Conservation (phyloP, 2,797 vertebrate species). For the Falco cherrug region DNA sequence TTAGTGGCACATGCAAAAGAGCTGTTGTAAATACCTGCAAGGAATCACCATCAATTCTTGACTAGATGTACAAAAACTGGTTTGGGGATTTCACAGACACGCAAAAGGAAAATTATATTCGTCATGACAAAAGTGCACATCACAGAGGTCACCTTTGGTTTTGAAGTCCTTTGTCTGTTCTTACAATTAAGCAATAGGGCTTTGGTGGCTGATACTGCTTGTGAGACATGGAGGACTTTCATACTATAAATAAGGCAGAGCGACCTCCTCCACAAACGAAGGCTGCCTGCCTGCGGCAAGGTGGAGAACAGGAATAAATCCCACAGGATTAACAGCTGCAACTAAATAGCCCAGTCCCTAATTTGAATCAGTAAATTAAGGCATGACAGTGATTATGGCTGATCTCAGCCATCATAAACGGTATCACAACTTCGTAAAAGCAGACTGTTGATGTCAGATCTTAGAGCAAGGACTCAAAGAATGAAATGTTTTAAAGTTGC, state of each 20-base stretch:
- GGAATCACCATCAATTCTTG: neutral
- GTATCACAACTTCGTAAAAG: neutral
- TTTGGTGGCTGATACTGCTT: neutral
- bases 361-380: slow-evolving; percentile 40
- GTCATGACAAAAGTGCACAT: neutral
- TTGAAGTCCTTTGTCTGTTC: neutral
- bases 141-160: slow-evolving; percentile 4
- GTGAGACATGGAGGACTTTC: neutral
- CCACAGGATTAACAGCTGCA: slow-evolving; percentile 25
- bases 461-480: neutral
- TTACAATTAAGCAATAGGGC: neutral
- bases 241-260: neutral
- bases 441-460: slow-evolving; percentile 23
- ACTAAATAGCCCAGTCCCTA: neutral
- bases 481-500: slow-evolving; percentile 12
- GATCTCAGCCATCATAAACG: neutral
- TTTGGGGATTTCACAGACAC: neutral
- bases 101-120: neutral
- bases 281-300: slow-evolving; percentile 16
- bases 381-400: neutral
- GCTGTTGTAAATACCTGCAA: neutral
- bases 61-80: neutral
- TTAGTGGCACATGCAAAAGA: neutral
- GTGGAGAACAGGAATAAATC: slow-evolving; percentile 7
- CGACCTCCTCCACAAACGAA: neutral